Base-by-base conservation (phyloP, 1,140 invertebrate species). In the Monomorium pharaonis region DNA sequence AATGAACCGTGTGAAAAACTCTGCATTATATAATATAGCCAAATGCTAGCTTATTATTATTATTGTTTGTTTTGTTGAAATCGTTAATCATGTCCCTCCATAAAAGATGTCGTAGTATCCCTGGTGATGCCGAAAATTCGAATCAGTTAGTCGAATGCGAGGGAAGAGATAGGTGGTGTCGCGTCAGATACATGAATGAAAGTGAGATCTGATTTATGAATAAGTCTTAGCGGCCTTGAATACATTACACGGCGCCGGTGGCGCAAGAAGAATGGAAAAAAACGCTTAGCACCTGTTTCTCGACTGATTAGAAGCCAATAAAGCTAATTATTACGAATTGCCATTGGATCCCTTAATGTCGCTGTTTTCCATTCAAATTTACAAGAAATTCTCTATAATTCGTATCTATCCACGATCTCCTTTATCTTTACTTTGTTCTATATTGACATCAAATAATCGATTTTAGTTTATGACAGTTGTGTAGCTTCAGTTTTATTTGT, bases 201-300 rank as follows among this genome's bases (percentile, higher is more conserved):
- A 91, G 88, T 88, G 80, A 88, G 84, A 81, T 74, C 84, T 91
- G 88, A 88, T 91, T 87, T 84, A 90, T 88, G 88, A 88, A 88
- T 85, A 86, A 88, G 56, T 54, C 24, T 76, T 54, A 54, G 63
- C 58, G 87, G 86, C 90, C 90, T 90, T 90, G 90, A 88, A 90
- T 86, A 91, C 44, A 86, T 89, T 86, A 89, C 77, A 74, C 62
- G 21, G 42, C 24, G 65, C 51, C 47, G 54, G 56, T 89, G 89
- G 80, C 88, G 88, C 77, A 89, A 91, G 88, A 83, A 87, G 85
- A 84, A 63, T 70, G 70, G 67, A 80, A 65, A 72, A 86, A 86
- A 83, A 47, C 60, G 18, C 27, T n/a, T n/a, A n/a, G n/a, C 47
- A 86, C 85, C 85, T 83, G 77, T 83, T 86, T 33, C 0, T 5